These are phyloP conservation scores for Drosophila parvula DNA, from an alignment of 1,140 invertebrate genomes.

Conservation along the genomic window DNA sequence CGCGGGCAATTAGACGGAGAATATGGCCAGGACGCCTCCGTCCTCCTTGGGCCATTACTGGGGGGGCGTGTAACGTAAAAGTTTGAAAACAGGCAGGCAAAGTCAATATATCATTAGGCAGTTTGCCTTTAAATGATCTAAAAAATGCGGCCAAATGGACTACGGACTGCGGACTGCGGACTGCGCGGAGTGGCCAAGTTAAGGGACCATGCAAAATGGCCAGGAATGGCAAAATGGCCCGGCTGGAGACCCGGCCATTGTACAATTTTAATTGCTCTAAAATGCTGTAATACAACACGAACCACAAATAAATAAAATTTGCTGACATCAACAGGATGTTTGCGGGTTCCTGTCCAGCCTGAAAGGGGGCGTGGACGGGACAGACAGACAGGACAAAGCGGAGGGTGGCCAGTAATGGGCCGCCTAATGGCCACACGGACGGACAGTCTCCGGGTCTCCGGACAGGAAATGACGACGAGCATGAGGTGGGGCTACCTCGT, in stretches of 20 bases:
- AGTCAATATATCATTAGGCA: conserved; percentile 80
- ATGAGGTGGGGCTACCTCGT: conserved; percentile 25
- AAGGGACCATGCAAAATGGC: conserved; percentile 37
- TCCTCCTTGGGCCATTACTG: conserved; percentile 3
- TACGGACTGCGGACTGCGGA: neutral
- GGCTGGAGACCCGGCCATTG: conserved; percentile 43
- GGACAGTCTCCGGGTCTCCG: neutral
- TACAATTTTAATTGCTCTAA: conserved; percentile 82
- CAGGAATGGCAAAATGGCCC: neutral
- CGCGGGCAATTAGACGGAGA: conserved; percentile 34
- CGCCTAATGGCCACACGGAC: conserved; percentile 54
- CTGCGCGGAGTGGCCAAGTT: neutral
- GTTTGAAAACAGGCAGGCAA: conserved; percentile 36
- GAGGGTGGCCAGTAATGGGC: conserved; percentile 49
- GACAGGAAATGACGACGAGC: conserved; percentile 62
- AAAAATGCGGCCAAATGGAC: conserved; percentile 63
- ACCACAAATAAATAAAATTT: conserved; percentile 83
- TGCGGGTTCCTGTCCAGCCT: conserved; percentile 63
- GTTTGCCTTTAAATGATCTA: conserved; percentile 63
- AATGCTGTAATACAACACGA: conserved; percentile 81
- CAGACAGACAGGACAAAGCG: conserved; percentile 16
- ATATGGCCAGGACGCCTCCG: conserved; percentile 5
- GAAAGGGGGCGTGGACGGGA: neutral
- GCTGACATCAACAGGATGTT: conserved; percentile 82
- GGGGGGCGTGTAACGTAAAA: conserved; percentile 20